These are phyloP conservation scores for Cephalopterus ornatus DNA, from an alignment of 2,113 vertebrate species.

Conservation along the genomic window DNA sequence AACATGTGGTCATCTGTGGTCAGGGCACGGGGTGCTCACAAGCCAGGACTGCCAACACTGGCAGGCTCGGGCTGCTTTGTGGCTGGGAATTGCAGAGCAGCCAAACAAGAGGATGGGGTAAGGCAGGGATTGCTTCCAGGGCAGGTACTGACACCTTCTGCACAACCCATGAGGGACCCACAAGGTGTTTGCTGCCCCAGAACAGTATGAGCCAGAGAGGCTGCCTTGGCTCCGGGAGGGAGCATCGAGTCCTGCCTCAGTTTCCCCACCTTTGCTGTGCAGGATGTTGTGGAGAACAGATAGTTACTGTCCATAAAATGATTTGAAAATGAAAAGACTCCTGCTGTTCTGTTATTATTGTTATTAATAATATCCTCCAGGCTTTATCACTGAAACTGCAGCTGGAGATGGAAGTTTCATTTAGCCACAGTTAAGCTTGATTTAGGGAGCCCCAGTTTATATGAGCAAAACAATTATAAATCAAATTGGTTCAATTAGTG, in stretches of 20 bases:
- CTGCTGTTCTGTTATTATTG: background rate
- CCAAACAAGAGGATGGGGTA: background rate
- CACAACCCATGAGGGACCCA: background rate
- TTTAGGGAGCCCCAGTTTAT: background rate
- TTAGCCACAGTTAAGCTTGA: background rate
- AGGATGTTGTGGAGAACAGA: background rate
- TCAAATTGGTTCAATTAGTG: background rate
- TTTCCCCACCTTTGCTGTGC: background rate
- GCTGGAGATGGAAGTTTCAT: background rate
- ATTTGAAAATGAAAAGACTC: background rate
- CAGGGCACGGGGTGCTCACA: fast-evolving
- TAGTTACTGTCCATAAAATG: background rate
- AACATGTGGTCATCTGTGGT: background rate
- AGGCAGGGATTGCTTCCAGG: background rate
- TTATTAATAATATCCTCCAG: background rate
- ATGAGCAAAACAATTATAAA: background rate
- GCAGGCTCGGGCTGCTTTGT: background rate
- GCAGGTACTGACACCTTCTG: background rate
- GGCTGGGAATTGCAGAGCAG: background rate
- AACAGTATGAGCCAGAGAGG: background rate
- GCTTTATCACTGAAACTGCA: background rate
- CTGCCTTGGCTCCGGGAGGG: background rate
- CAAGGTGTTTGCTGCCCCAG: background rate
- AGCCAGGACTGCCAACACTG: fast-evolving
- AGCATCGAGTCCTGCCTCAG: background rate